Evolutionary conservation across 2,888 invertebrate species (phyloP), one percentile per base, ranked within the genome.

Genomic region (Pogonocherus hispidulus): DNA sequence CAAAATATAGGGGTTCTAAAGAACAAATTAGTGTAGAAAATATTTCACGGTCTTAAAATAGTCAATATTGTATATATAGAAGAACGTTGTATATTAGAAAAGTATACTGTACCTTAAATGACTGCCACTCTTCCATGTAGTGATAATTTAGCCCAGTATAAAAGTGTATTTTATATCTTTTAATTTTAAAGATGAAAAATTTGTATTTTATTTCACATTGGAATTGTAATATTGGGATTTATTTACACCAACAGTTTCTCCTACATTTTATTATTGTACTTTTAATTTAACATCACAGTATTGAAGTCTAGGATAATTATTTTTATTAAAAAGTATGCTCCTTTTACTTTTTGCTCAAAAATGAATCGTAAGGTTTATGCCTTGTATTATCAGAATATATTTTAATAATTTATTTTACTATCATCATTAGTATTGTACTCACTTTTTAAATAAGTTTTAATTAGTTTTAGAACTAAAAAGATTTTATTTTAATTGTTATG

Each of bases 401-500:
- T 67, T 49, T 62, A 59, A 66, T 68, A 69, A 72, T 65, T 71
- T 72, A 72, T 69, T 71, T 72, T 65, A 69, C 68, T 41, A 32
- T 68, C 35, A 57, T 66, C 56, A 52, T 62, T 63, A 63, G 49
- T 54, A 55, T 57, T 56, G 47, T 69, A 68, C 70, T 70, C 70
- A 66, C 66, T 60, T 67, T 66, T 63, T 67, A 67, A 59, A 14
- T 51, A 60, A 60, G 35, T 62, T 67, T 60, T 67, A 72, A 68
- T 65, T 72, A 72, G 63, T 63, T 35, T 54, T 59, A 64, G 62
- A 62, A 62, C 19, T 37, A 55, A 63, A 46, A 63, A 66, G 62
- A 68, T 68, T 69, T 70, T 70, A 72, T 67, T 70, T 72, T 67
- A 52, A 72, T 65, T 69, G 66, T 66, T 70, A 72, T 62, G 32